Percentiles rank a stretch among this genome's conserved stretches.
Conservation (phyloP, 2,888 invertebrate genomes). For the Nemotelus nigrinus region DNA sequence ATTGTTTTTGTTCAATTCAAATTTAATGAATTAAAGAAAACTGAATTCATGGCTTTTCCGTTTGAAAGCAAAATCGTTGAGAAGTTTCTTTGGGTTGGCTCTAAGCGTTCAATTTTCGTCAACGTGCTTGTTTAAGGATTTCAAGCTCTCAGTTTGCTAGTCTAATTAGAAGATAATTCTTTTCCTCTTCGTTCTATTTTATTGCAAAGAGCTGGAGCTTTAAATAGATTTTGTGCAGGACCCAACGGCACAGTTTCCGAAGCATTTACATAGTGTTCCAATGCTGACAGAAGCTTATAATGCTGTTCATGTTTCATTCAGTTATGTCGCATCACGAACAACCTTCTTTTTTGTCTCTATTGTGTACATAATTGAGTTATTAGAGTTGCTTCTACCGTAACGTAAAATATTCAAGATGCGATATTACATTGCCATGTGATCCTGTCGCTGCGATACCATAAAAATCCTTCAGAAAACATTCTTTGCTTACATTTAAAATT, state of each 20-base stretch:
- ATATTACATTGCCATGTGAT: neutral
- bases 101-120: too few relatives aligned
- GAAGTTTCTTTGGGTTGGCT: too few relatives aligned
- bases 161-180: too few relatives aligned
- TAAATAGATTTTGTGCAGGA: too few relatives aligned
- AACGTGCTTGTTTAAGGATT: too few relatives aligned
- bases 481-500: neutral
- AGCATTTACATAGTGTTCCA: neutral
- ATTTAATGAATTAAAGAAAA: neutral
- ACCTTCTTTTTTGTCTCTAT: constrained; percentile 10
- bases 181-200: too few relatives aligned
- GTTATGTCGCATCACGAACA: constrained; percentile 33
- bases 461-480: constrained; percentile 21
- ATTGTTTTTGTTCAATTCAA: constrained; percentile 10
- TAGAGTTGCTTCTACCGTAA: constrained; percentile 3
- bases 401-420: constrained; percentile 20
- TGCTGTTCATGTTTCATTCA: constrained; percentile 28
- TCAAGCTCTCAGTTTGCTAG: too few relatives aligned
- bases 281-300: constrained; percentile 20
- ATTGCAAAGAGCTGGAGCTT: too few relatives aligned
- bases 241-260: too few relatives aligned
- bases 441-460: neutral
- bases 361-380: constrained; percentile 37
- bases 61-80: too few relatives aligned
- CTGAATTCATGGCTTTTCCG: too few relatives aligned